Conservation (phyloP, 2,888 invertebrate genomes). For the Cheilosia vulpina region DNA sequence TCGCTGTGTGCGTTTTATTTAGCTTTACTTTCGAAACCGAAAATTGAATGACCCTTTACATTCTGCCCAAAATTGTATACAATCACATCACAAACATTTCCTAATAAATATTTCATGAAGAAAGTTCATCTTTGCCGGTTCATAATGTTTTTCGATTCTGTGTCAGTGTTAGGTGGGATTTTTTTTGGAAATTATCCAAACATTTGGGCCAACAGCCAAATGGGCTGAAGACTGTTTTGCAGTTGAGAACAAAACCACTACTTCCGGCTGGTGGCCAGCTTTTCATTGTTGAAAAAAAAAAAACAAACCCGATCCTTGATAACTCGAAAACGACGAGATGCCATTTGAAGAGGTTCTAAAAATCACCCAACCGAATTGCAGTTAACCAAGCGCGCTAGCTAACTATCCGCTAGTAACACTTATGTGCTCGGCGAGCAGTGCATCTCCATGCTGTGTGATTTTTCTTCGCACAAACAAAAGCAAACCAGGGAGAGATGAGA, state of each 20-base stretch:
- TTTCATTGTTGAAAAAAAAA: background rate
- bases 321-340: background rate
- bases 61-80: slow-evolving; percentile 29
- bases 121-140: slow-evolving; percentile 39
- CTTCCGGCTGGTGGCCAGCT: too few relatives aligned
- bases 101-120: slow-evolving; percentile 65
- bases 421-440: slow-evolving; percentile 50
- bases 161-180: too few relatives aligned
- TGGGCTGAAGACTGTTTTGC: too few relatives aligned
- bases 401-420: slow-evolving; percentile 43
- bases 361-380: slow-evolving; percentile 49
- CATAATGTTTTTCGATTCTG: slow-evolving; percentile 1
- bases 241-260: too few relatives aligned
- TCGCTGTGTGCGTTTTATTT: too few relatives aligned
- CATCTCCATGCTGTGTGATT: slow-evolving; percentile 36
- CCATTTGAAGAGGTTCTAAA: slow-evolving; percentile 20
- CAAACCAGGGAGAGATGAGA: background rate
- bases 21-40: too few relatives aligned
- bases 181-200: too few relatives aligned
- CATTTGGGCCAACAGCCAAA: too few relatives aligned
- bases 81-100: slow-evolving; percentile 25
- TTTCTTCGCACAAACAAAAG: background rate
- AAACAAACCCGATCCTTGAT: background rate
- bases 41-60: too few relatives aligned
- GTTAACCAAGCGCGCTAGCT: slow-evolving; percentile 45